phyloP scores from a whole-genome alignment of 2,113 vertebrate species.

The Merops nubicus region DNA sequence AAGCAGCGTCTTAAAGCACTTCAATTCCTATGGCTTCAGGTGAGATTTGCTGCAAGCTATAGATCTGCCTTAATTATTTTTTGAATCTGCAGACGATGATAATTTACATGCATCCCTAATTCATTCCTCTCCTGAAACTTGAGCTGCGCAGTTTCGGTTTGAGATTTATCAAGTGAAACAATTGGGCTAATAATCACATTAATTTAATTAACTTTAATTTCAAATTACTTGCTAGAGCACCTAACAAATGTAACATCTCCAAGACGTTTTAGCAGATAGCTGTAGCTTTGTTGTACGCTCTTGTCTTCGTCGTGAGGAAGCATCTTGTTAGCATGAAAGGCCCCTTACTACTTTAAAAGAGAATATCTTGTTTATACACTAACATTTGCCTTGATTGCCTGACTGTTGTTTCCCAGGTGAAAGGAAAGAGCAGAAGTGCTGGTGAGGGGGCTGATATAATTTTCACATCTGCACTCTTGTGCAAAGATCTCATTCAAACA shows the following conservation, averaged over 20 bases:
- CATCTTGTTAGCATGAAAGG: constrained; percentile 49
- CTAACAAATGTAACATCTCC: not conserved
- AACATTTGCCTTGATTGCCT: not conserved
- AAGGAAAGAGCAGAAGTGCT: not conserved
- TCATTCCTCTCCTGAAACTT: constrained; percentile 4
- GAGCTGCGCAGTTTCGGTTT: not conserved
- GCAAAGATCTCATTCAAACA: not conserved
- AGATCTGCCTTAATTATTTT: constrained; percentile 12
- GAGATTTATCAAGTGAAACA: constrained; percentile 46
- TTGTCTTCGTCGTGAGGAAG: not conserved
- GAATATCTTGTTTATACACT: constrained; percentile 26
- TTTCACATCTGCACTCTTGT: not conserved
- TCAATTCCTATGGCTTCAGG: not conserved
- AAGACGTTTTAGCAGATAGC: constrained; percentile 23
- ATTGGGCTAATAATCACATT: constrained; percentile 46
- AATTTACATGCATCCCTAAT: constrained; percentile 29
- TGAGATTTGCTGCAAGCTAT: not conserved
- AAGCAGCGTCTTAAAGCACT: not conserved
- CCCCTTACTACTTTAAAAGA: constrained; percentile 33
- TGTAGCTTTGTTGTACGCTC: constrained; percentile 1
- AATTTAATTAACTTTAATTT: constrained; percentile 60
- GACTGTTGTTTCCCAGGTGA: not conserved
- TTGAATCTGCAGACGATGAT: not conserved
- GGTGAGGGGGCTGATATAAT: not conserved
- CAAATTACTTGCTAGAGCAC: not conserved